Base-by-base conservation (phyloP, 2,797 vertebrate genomes). In the Staurois parvus region DNA sequence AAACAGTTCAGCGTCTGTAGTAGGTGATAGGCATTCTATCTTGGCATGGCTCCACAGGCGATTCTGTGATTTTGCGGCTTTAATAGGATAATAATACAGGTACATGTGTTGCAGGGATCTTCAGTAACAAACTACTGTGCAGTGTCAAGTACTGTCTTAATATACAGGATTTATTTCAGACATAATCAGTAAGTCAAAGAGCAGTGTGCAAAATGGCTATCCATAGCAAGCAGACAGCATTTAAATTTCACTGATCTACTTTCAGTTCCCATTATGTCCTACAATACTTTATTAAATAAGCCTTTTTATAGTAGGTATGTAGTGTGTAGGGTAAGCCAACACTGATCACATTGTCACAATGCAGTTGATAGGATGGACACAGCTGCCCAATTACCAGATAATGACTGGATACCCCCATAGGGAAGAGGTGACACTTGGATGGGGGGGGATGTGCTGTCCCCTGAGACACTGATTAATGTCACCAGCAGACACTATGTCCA, bases 321-420 rank as follows among this genome's bases (percentile, higher is more conserved):
- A 24, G 12, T 32, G 24, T 68, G 12, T 7, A 37, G 28, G 10
- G 17, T 59, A 12, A 26, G 30, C 48, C 24, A 72, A 24, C 52
- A 11, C 19, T 4, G 69, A 69, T 81, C 69, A 72, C 69, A 15
- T 29, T 62, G 32, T 15, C 30, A 28, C 15, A 24, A 17, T 56
- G 4, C 11, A 72, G 26, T 15, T 10, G 32, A 81, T 45, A 74
- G 17, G 62, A 52, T 59, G 45, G 69, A 59, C 80, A 17, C 85
- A 87, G 85, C 80, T 87, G 85, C 76, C 66, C 76, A 68, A 87
- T 83, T 74, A 73, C 15, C 8, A 77, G 40, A 83, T 75, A 87
- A 83, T 83, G 70, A 62, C 48, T 11, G 0, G 29, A 42, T 37
- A 28, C 12, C 62, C 66, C 84, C 72, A 15, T 32, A 48, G 85